phyloP scores from a whole-genome alignment of 64 coral and sea anemone genomes.

The Stylophora pistillata region DNA sequence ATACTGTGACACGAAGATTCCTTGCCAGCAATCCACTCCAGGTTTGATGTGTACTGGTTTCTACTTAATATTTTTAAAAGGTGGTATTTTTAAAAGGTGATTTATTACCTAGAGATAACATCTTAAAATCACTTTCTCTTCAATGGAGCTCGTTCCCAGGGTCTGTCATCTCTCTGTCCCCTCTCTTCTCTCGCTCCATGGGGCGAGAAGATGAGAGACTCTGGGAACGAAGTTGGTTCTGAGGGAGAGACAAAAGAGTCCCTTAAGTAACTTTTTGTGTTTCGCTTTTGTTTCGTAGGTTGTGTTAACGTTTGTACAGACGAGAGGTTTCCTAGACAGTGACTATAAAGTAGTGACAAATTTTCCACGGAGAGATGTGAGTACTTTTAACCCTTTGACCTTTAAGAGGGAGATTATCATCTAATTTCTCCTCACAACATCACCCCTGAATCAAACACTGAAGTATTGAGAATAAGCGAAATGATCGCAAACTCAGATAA shows the following conservation, averaged over 20 bases:
- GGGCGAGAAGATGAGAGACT: neutral
- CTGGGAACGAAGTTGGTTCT: neutral
- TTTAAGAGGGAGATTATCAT: too few species aligned
- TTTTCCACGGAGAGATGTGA: constrained; percentile 92
- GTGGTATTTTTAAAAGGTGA: too few species aligned
- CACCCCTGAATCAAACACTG: too few species aligned
- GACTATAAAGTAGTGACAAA: constrained; percentile 97
- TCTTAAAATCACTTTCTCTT: too few species aligned
- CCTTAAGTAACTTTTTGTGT: neutral
- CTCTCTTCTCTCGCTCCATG: too few species aligned
- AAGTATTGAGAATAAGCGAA: too few species aligned
- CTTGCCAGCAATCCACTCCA: constrained; percentile 80
- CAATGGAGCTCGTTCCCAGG: too few species aligned
- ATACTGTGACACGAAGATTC: constrained; percentile 84
- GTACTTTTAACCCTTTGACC: neutral
- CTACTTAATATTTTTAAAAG: neutral
- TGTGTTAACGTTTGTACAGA: constrained; percentile 92
- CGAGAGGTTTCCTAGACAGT: constrained; percentile 85
- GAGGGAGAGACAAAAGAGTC: too few species aligned
- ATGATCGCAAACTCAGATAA: too few species aligned
- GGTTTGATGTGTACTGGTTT: constrained; percentile 14
- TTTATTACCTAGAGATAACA: too few species aligned
- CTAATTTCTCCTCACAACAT: too few species aligned
- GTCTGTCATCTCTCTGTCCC: too few species aligned
- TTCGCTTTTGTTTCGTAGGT: constrained; percentile 28